Conservation (phyloP, 2,888 invertebrate species). For the Hydraecia micacea region DNA sequence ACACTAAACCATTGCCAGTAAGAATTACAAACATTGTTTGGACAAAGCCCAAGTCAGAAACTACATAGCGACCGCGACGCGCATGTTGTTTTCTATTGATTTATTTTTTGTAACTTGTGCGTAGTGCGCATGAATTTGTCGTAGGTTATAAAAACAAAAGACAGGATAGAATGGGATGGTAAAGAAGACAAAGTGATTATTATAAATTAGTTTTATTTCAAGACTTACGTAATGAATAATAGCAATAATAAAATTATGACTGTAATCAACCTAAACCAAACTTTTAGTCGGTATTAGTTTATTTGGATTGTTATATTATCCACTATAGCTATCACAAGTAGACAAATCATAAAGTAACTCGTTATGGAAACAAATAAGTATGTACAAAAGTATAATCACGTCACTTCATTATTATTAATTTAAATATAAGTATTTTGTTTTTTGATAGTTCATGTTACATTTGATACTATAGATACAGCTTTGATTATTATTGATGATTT, state of each 20-base stretch:
- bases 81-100: slow-evolving; percentile 86
- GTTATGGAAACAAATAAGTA: slow-evolving; percentile 70
- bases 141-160: slow-evolving; percentile 31
- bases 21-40: slow-evolving; percentile 81
- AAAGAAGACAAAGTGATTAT: slow-evolving; percentile 66
- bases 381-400: slow-evolving; percentile 77
- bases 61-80: slow-evolving; percentile 66
- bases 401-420: slow-evolving; percentile 58
- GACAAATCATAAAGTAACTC: slow-evolving; percentile 76
- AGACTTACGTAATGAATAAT: slow-evolving; percentile 85
- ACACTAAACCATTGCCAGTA: slow-evolving; percentile 72
- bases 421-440: slow-evolving; percentile 31
- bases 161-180: slow-evolving; percentile 6
- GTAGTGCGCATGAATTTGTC: slow-evolving; percentile 77
- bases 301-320: slow-evolving; percentile 87
- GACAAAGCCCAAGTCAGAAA: slow-evolving; percentile 68
- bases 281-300: slow-evolving; percentile 89
- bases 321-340: slow-evolving; percentile 85
- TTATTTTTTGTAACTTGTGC: slow-evolving; percentile 68
- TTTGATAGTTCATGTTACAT: slow-evolving; percentile 41
- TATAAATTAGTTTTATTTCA: slow-evolving; percentile 90
- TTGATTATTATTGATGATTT: slow-evolving; percentile 19
- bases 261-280: slow-evolving; percentile 87
- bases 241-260: slow-evolving; percentile 88
- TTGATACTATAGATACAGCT: slow-evolving; percentile 41